These are phyloP conservation scores for Eptesicus fuscus DNA, from an alignment of 2,113 vertebrate genomes.

Conservation along the genomic window DNA sequence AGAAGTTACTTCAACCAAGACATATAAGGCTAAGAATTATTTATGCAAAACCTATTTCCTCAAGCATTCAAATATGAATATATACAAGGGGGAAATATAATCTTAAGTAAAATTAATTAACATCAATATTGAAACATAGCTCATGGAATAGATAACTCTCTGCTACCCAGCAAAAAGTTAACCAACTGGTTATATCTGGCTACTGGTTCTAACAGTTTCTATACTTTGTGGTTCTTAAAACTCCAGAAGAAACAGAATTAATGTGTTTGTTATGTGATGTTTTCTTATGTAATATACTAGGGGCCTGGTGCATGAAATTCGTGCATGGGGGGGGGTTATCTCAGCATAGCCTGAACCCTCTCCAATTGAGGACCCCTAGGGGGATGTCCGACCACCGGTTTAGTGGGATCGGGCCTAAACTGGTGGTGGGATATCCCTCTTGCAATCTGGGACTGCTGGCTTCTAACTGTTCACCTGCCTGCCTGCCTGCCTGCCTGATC, in stretches of 20 bases:
- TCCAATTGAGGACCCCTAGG: too few relatives aligned
- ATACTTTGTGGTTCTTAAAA: not conserved
- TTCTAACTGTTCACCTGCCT: too few relatives aligned
- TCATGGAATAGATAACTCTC: not conserved
- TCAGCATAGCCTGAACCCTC: too few relatives aligned
- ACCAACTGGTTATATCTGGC: not conserved
- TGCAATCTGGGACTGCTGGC: too few relatives aligned
- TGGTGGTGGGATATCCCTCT: too few relatives aligned
- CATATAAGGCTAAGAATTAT: not conserved
- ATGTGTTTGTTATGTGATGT: not conserved
- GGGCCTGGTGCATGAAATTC: too few relatives aligned
- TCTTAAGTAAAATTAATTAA: conserved; percentile 5
- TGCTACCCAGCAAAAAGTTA: not conserved
- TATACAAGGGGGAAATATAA: not conserved
- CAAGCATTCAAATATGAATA: not conserved
- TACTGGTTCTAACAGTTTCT: not conserved
- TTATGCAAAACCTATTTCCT: not conserved
- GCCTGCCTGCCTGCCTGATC: too few relatives aligned
- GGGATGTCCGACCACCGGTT: too few relatives aligned
- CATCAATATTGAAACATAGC: not conserved
- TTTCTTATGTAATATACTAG: not conserved
- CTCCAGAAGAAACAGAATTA: not conserved
- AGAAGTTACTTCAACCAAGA: not conserved
- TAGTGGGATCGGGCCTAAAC: too few relatives aligned
- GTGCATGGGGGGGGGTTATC: too few relatives aligned